Percentiles rank a stretch among this genome's conserved stretches.
Conservation (phyloP, 2,113 vertebrate species). For the Cyphomyrus discorhynchus region DNA sequence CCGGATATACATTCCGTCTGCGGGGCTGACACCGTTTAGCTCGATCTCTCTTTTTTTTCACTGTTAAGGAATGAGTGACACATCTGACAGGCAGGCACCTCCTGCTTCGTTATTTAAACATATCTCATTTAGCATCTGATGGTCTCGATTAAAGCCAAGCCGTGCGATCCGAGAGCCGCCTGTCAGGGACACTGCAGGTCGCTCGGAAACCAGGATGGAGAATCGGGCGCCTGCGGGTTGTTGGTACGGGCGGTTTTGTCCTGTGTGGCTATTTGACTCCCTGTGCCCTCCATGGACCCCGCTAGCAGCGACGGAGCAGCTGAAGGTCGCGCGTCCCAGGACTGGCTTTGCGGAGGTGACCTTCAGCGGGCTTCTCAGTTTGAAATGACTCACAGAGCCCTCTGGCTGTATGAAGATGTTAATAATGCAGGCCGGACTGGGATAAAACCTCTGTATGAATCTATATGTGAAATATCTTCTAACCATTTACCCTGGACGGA, state of each 20-base stretch:
- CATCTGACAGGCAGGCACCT: background rate
- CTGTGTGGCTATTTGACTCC: background rate
- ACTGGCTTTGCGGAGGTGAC: background rate
- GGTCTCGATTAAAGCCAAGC: background rate
- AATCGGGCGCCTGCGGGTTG: background rate
- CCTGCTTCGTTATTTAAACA: constrained; percentile 21
- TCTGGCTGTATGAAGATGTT: background rate
- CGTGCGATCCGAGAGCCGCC: constrained; percentile 1
- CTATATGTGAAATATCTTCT: background rate
- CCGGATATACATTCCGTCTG: background rate
- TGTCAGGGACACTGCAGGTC: background rate
- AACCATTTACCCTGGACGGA: background rate
- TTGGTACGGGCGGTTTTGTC: background rate
- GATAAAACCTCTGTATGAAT: background rate
- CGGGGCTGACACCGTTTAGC: too few relatives aligned
- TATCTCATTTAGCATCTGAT: constrained; percentile 9
- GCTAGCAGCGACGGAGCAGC: background rate
- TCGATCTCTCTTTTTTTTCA: too few relatives aligned
- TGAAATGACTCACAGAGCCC: background rate
- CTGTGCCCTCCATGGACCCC: background rate
- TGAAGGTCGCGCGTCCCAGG: background rate
- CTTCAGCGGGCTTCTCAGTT: background rate
- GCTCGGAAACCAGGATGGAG: background rate
- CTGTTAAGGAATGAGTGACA: background rate
- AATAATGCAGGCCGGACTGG: background rate